Percentiles rank a stretch among this genome's conserved stretches.
phyloP scores from a whole-genome alignment of 2,797 vertebrate genomes.

The Australoheros facetus region DNA sequence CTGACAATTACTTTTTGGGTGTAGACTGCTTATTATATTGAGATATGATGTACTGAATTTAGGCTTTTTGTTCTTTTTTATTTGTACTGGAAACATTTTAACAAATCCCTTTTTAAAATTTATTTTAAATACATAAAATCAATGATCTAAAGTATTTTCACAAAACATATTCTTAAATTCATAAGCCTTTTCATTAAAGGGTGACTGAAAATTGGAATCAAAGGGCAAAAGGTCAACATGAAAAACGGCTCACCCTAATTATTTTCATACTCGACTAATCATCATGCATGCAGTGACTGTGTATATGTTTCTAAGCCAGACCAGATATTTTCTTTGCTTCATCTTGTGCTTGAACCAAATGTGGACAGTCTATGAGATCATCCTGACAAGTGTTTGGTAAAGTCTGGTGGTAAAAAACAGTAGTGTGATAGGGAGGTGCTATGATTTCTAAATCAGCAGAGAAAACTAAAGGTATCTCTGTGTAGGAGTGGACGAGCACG shows the following conservation, averaged over 20 bases:
- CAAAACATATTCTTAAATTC: background rate
- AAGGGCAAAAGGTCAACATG: constrained; percentile 30
- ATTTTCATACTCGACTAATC: constrained; percentile 80
- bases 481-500: constrained; percentile 35
- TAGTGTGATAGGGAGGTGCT: constrained; percentile 17
- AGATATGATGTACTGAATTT: background rate
- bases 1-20: constrained; percentile 2
- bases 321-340: constrained; percentile 9
- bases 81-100: background rate
- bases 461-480: constrained; percentile 38
- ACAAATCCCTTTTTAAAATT: background rate
- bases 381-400: constrained; percentile 36
- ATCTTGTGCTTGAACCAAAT: constrained; percentile 13
- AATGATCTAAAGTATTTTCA: background rate
- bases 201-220: background rate
- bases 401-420: constrained; percentile 29
- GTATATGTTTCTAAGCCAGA: constrained; percentile 47
- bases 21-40: background rate
- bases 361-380: constrained; percentile 5
- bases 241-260: constrained; percentile 62
- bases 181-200: background rate
- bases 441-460: constrained; percentile 42
- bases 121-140: background rate
- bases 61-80: background rate
- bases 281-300: constrained; percentile 61